phyloP scores from a whole-genome alignment of 1,140 invertebrate genomes.

The Ylistrum balloti region DNA sequence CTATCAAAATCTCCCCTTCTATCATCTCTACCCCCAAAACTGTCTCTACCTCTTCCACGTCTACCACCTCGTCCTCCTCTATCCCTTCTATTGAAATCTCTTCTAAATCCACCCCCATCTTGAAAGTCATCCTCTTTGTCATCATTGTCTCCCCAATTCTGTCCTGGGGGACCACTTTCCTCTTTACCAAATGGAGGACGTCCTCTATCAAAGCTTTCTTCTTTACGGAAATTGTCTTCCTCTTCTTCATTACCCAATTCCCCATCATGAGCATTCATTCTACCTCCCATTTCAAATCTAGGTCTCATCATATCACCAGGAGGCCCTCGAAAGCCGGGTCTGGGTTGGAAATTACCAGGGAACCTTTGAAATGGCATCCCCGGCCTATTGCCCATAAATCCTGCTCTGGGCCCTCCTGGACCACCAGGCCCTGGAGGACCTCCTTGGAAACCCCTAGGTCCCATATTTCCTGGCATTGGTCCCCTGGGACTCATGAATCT shows the following conservation, averaged over 20 bases:
- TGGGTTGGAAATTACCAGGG: conserved; percentile 49
- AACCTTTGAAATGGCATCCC: conserved; percentile 51
- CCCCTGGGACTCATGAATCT: conserved; percentile 49
- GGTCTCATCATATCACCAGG: conserved; percentile 54
- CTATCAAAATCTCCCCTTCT: conserved; percentile 44
- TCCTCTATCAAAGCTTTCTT: conserved; percentile 41
- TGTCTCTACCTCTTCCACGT: conserved; percentile 43
- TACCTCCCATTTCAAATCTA: conserved; percentile 41
- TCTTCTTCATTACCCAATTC: conserved; percentile 41
- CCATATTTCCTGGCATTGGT: conserved; percentile 12
- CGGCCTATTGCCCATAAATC: conserved; percentile 43
- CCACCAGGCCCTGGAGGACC: conserved; percentile 53
- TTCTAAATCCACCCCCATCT: not conserved
- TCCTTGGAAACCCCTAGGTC: conserved; percentile 45
- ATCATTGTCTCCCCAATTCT: conserved; percentile 44
- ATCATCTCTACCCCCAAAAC: conserved; percentile 47
- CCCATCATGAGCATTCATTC: conserved; percentile 49
- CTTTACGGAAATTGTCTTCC: conserved; percentile 44
- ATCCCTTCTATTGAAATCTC: conserved; percentile 41
- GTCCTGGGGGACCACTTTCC: conserved; percentile 4
- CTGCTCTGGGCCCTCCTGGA: conserved; percentile 53
- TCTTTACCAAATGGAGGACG: conserved; percentile 42
- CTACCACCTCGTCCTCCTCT: conserved; percentile 50
- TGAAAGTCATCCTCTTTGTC: conserved; percentile 42
- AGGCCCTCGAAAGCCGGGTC: conserved; percentile 57